Base-by-base conservation (phyloP, 2,113 vertebrate genomes). In the Anhinga rufa region DNA sequence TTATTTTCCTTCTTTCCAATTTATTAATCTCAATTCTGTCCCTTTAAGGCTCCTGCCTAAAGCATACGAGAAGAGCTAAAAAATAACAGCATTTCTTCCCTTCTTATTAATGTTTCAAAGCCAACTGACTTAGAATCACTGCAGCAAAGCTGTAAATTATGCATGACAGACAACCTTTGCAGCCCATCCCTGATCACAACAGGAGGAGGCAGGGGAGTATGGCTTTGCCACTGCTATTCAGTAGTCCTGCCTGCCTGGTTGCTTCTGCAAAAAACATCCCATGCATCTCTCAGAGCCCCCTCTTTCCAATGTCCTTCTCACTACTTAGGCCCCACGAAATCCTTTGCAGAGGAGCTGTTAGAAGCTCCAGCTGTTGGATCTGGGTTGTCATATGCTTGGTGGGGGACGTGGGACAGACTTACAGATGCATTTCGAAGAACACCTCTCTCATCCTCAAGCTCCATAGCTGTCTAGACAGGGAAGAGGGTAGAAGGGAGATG, bases 21-120 rank as follows among this genome's bases (percentile, higher is more conserved):
- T 89, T 80, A 65, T 69, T 65, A 82, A 92, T 90, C 90, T 91
- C 84, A 78, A 25, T 82, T 95, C 85, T 91, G 62, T 40, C 60
- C 36, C 93, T 96, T 52, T 46, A 81, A 97, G 86, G 72, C 81
- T 91, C 58, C 90, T 93, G 74, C 79, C 64, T 91, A 71, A 76
- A 76, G 87, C 19, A 7, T 20, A 42, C 0, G 15, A 60, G 29
- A 6, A 76, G 72, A 89, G 77, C 70, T 72, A 96, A 94, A 44
- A 95, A 86, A 88, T 20, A 81, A 36, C 82, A 58, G 94, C 86
- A 36, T 82, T 86, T 81, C 66, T 74, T 95, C 92, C 55, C 85
- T 92, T 94, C 84, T 8, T 48, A 84, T 92, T 84, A 91, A 95
- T 55, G 24, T 51, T 76, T 82, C 61, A 81, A 82, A 90, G 81